Base-by-base conservation (phyloP, 2,797 vertebrate genomes). In the Poecile montanus region DNA sequence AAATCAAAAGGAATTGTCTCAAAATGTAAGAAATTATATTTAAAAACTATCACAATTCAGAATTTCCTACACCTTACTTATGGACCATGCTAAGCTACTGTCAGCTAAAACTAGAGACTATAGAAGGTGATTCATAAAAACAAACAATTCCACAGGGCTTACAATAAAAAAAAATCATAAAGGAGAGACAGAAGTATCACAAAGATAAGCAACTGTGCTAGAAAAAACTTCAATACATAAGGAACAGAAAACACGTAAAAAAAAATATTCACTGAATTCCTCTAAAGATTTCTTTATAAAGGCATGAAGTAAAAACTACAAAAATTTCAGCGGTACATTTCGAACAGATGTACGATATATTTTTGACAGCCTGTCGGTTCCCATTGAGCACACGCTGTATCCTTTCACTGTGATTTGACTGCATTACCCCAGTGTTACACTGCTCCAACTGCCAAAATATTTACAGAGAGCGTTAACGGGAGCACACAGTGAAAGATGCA, bases 291-390 rank as follows among this genome's bases (percentile, higher is more conserved):
- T 20, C 79, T 84, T 68, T 42, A 73, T 45, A 80, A 67, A 93
- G 53, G 27, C 38, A 79, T 0, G 0, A 81, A 91, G 50, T 40
- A 94, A 90, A 91, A 93, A 65, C 1, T 26, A 80, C 10, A n/a
- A 82, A 82, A 88, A 79, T 44, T 84, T 93, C 87, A 85, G 71
- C 6, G 13, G 83, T 91, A 40, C 80, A 40, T 90, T 93, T 95
- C 91, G 92, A 84, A 44, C 40, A 57, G 74, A 82, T 20, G 58
- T 79, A 92, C 65, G 67, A 53, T 81, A 36, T 90, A 82, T 54
- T 95, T 95, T 7, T 93, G 94, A 94, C 88, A 94, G 88, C 53
- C 68, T 89, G 91, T 95, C 80, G 0, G 80, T 90, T 94, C 92
- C 74, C 76, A 73, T 91, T 60, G 67, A 73, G 66, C 17, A 72